Conservation (phyloP, 2,797 vertebrate genomes). For the Coracias cyanogaster region DNA sequence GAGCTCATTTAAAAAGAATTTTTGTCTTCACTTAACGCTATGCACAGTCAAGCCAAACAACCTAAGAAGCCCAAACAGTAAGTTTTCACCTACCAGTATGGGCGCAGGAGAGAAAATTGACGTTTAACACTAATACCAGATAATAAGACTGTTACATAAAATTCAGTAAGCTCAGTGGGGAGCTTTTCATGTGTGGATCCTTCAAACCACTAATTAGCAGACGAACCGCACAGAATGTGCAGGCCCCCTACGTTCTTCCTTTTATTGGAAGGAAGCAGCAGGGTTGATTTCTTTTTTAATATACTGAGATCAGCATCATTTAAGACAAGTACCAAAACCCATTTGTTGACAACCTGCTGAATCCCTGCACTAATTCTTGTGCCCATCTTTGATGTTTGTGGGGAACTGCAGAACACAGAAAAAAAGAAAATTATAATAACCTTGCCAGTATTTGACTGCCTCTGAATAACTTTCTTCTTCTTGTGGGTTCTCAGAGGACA, state of each 20-base stretch:
- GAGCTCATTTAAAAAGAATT: background rate
- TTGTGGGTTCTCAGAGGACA: background rate
- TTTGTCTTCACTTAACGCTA: background rate
- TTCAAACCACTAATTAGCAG: conserved; percentile 63
- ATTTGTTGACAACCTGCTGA: background rate
- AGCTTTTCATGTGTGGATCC: conserved; percentile 7
- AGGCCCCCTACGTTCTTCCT: background rate
- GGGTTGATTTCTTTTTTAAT: background rate
- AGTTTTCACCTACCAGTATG: background rate
- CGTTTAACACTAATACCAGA: conserved; percentile 65
- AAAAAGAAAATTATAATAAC: background rate
- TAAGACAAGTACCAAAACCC: background rate
- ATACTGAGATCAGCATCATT: background rate
- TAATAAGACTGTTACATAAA: conserved; percentile 65
- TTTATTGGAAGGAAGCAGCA: background rate
- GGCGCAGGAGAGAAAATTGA: conserved; percentile 2
- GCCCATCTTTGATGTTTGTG: background rate
- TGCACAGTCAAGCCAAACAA: background rate
- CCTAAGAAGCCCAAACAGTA: background rate
- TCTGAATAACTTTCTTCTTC: background rate
- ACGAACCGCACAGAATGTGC: background rate
- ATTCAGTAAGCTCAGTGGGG: conserved; percentile 43
- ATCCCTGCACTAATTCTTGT: background rate
- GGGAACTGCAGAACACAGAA: background rate
- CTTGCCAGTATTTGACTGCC: background rate